Evolutionary conservation across 1,140 invertebrate species (phyloP).

Genomic region (Pachyrhynchus sulphureomaculatus): DNA sequence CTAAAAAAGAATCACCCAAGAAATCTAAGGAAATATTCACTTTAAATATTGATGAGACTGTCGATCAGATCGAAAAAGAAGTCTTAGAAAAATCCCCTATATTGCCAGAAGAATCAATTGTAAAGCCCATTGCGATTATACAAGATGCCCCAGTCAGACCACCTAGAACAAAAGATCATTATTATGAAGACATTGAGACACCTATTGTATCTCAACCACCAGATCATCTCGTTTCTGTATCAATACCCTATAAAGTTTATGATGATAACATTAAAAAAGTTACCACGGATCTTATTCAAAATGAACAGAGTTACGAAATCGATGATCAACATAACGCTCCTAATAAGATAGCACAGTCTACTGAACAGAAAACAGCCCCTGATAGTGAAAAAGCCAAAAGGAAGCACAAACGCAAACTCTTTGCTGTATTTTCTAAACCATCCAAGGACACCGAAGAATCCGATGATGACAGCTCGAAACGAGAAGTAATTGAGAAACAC

Average conservation of each 20-base stretch:
- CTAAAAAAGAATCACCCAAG: slow-evolving; percentile 34
- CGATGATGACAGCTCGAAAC: slow-evolving; percentile 32
- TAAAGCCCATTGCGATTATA: slow-evolving; percentile 35
- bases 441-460: slow-evolving; percentile 42
- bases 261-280: slow-evolving; percentile 33
- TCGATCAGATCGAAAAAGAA: slow-evolving; percentile 42
- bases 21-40: slow-evolving; percentile 40
- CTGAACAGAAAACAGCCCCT: slow-evolving; percentile 3
- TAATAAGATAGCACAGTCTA: not conserved
- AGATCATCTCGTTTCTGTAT: slow-evolving; percentile 19
- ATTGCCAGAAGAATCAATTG: slow-evolving; percentile 35
- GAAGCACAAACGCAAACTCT: slow-evolving; percentile 38
- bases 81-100: slow-evolving; percentile 42
- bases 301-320: slow-evolving; percentile 39
- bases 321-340: slow-evolving; percentile 29
- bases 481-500: slow-evolving; percentile 47
- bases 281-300: slow-evolving; percentile 45
- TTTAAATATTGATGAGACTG: slow-evolving; percentile 38
- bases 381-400: slow-evolving; percentile 36
- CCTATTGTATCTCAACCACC: slow-evolving; percentile 26
- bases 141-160: slow-evolving; percentile 35
- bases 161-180: slow-evolving; percentile 34
- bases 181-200: slow-evolving; percentile 41
- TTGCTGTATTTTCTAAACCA: slow-evolving; percentile 41
- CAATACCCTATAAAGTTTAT: slow-evolving; percentile 14